Evolutionary conservation across 1,140 invertebrate species (phyloP), one percentile per base, ranked within the genome.

Genomic region (Laupala kohalensis): DNA sequence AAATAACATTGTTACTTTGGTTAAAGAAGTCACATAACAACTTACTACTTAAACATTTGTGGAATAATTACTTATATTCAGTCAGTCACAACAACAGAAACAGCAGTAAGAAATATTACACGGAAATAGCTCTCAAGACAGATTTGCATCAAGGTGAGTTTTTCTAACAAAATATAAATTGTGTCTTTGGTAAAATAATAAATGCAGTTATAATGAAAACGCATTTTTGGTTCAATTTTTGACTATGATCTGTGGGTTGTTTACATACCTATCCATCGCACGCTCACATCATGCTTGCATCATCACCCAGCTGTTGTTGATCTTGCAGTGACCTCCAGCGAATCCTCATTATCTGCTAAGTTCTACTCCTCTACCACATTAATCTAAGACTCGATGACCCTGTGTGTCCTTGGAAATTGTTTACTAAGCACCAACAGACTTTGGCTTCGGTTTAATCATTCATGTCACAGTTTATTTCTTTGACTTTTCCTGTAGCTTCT

Each of bases 21-120:
- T 68, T 68, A 68, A 68, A 29, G 67, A 68, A 68, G 67, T 29
- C 67, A 68, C 67, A 68, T 68, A 68, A 27, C 67, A 68, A 29
- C 67, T 68, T 68, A 27, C 67, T 68, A 68, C 67, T 68, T 12
- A 4, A 29, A 29, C 28, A 68, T 23, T 68, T 68, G 1, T 29
- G 29, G 5, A n/a, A 30, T 9, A 29, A 68, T n/a, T 68, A 68
- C 29, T 37, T 29, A 68, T 68, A 53, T 68, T 68, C 29, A 27
- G 67, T 68, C 67, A 68, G 67, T 68, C 67, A 68, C 67, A 68
- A 68, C 19, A 27, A 19, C 19, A 53, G 37, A 68, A 29, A 68
- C 9, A 30, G 29, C n/a, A 68, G 67, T 68, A 68, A 27, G 67
- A 68, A 29, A 68, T 53, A 53, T 29, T 68, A 68, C 29, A 29